Base-by-base conservation (phyloP, 23 tunicate genomes). In the Ciona savignyi region DNA sequence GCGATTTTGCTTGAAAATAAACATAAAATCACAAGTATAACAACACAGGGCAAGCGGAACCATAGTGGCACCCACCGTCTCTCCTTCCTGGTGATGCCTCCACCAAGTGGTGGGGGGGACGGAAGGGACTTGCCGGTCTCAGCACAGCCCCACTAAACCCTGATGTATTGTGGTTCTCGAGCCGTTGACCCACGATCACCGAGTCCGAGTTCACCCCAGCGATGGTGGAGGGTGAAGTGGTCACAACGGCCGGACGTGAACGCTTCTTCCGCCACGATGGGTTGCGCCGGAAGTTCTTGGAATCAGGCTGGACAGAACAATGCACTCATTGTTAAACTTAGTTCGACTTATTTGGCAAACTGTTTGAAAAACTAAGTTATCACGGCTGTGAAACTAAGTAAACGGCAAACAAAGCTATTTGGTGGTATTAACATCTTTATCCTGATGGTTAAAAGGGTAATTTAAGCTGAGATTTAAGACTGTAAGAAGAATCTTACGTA, bases 241-340 rank as follows among this genome's bases (percentile, higher is more conserved):
- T 65, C 0, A 72, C 81, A 4, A 60, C 83, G 32, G 82, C 63
- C 2, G 61, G 63, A 4, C 81, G 83, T 25, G 70, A 35, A 28
- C 76, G 71, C 70, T 81, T 76, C 63, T 81, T 87, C 42, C 83
- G 74, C 95, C 87, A 77, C 23, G 87, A 87, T 22, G 95, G 35
- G 33, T 29, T 75, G 19, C 82, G 78, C 1, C 86, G 82, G 51
- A 81, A 81, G 48, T 32, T 30, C 48, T 74, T 86, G 32, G 70
- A 71, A 33, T 80, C 85, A n/a, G 62, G 30, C 80, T 72, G 64
- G 78, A 61, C 1, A 20, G 23, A 56, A n/a, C n/a, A n/a, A n/a
- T n/a, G n/a, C n/a, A n/a, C n/a, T n/a, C n/a, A n/a, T n/a, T n/a
- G n/a, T n/a, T n/a, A n/a, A n/a, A n/a, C n/a, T n/a, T n/a, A n/a